Base-by-base conservation (phyloP, 2,797 vertebrate species). In the Acrossocheilus fasciatus region DNA sequence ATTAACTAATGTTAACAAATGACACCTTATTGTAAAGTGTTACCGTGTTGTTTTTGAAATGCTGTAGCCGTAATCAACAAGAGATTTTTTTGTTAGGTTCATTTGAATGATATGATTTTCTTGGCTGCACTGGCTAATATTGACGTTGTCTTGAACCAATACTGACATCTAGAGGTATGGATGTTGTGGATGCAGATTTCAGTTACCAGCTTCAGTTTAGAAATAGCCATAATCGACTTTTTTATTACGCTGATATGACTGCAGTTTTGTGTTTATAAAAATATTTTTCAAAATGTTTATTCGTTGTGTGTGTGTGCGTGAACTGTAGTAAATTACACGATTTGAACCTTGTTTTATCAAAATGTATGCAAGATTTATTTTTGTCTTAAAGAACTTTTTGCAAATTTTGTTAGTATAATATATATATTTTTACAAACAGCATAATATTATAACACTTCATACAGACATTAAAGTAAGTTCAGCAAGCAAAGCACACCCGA, bases 391-490 rank as follows among this genome's bases (percentile, higher is more conserved):
- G 20, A 77, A 2, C n/a, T 62, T 64, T 62, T 64, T 26, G 14
- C 39, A 4, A 18, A 62, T 62, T 41, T 62, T 3, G 12, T 79
- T 18, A 39, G 1, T 30, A 6, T 39, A 72, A 54, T 39, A 54
- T 70, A 52, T 45, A 52, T 45, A 26, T 69, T 41, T 69, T 20
- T 74, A 72, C 39, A 59, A 62, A 23, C 54, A 81, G 15, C 26
- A 47, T 47, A 15, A 36, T 47, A 80, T 80, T 66, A 66, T 47
- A 66, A 78, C 39, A 57, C 39, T 68, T 69, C 34, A n/a, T 7
- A 52, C 47, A 30, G 36, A 68, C 74, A 69, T 43, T 26, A 43
- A 41, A 78, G 14, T 17, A 64, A 77, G 20, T 77, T 41, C 41
- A 52, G 20, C 14, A 69, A 81, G 76, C 26, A 23, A 17, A 47